These are phyloP conservation scores for Drosophila takahashii DNA, from an alignment of 1,140 invertebrate species.

Conservation along the genomic window DNA sequence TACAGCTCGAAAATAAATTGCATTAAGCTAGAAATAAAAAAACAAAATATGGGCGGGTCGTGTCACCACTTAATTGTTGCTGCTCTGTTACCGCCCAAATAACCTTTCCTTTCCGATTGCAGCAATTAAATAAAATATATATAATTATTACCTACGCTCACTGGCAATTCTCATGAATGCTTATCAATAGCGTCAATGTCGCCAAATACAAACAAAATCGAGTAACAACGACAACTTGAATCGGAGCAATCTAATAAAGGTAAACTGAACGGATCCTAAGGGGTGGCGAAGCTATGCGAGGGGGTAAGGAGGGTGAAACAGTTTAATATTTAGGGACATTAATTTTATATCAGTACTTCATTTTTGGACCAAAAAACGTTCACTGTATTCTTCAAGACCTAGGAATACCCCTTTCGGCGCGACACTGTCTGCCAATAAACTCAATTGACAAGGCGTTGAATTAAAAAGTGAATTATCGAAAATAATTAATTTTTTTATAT, in stretches of 20 bases:
- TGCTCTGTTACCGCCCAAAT: constrained; percentile 67
- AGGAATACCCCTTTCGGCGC: background rate
- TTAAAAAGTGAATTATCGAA: background rate
- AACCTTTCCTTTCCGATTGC: constrained; percentile 71
- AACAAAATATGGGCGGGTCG: constrained; percentile 8
- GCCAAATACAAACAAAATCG: constrained; percentile 55
- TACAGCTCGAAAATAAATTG: constrained; percentile 10
- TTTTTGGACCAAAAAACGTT: too few species aligned
- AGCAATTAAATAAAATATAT: constrained; percentile 68
- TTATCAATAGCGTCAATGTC: constrained; percentile 74
- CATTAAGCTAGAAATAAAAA: constrained; percentile 9
- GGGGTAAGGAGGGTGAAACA: too few species aligned
- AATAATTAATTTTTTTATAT: background rate
- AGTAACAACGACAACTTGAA: constrained; percentile 26
- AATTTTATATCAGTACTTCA: too few species aligned
- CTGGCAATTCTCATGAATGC: constrained; percentile 34
- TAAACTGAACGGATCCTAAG: constrained; percentile 6
- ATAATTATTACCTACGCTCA: constrained; percentile 67
- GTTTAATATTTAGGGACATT: too few species aligned
- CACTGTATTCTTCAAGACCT: background rate
- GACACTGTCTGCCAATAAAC: background rate
- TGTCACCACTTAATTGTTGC: constrained; percentile 33
- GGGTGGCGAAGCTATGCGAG: background rate
- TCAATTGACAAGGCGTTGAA: constrained; percentile 4
- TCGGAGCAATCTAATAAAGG: constrained; percentile 32